Evolutionary conservation across 1,140 invertebrate genomes (phyloP).

Genomic region (Anastrepha obliqua): DNA sequence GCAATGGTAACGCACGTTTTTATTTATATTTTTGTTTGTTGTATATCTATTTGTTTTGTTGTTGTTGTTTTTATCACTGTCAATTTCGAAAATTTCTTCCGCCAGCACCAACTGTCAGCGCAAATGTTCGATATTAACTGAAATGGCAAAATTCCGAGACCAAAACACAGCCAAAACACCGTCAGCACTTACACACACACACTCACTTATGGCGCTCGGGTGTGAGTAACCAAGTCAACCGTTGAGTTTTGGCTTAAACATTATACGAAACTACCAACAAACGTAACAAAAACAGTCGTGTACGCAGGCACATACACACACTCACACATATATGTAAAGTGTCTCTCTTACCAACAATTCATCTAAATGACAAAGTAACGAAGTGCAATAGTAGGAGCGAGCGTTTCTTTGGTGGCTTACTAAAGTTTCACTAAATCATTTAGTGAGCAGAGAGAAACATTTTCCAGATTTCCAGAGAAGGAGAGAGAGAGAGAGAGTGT

Average conservation of each 20-base stretch:
- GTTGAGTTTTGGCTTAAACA: slow-evolving; percentile 47
- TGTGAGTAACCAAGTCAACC: slow-evolving; percentile 40
- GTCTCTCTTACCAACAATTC: slow-evolving; percentile 6
- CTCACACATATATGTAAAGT: not conserved
- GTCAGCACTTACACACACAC: not conserved
- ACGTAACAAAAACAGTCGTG: not conserved
- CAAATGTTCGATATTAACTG: slow-evolving; percentile 45
- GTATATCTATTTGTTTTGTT: slow-evolving; percentile 27
- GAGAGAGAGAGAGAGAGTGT: not conserved
- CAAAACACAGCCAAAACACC: slow-evolving; percentile 42
- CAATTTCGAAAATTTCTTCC: slow-evolving; percentile 18
- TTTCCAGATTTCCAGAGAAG: not conserved
- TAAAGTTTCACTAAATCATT: not conserved
- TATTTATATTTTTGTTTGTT: slow-evolving; percentile 27
- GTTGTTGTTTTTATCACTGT: slow-evolving; percentile 17
- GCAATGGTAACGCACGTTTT: not conserved
- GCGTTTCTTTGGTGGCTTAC: slow-evolving; percentile 9
- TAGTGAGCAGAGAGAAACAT: not conserved
- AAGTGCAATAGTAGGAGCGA: not conserved
- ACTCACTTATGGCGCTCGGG: not conserved
- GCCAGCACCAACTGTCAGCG: slow-evolving; percentile 2
- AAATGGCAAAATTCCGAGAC: slow-evolving; percentile 40
- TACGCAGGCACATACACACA: not conserved
- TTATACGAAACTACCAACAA: slow-evolving; percentile 42
- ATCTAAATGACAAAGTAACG: not conserved